Evolutionary conservation across 1,140 invertebrate species (phyloP).

Genomic region (Helicoverpa zea): DNA sequence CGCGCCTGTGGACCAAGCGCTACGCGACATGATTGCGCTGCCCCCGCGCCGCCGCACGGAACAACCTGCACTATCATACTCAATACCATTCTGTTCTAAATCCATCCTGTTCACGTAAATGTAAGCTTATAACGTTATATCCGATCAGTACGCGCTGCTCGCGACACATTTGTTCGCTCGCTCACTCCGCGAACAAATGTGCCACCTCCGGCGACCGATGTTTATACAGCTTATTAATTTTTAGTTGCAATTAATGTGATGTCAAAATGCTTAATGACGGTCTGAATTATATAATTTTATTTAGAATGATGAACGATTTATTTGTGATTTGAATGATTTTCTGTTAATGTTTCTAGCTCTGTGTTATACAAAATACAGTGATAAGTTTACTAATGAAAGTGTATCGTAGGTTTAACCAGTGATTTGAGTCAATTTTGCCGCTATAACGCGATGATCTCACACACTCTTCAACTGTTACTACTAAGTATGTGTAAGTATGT

Average conservation of each 20-base stretch:
- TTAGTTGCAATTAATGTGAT: slow-evolving; percentile 81
- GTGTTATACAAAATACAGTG: slow-evolving; percentile 66
- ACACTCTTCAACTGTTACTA: slow-evolving; percentile 71
- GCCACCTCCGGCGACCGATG: slow-evolving; percentile 57
- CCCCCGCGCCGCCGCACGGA: slow-evolving; percentile 52
- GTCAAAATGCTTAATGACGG: slow-evolving; percentile 69
- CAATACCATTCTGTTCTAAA: slow-evolving; percentile 78
- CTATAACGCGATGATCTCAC: slow-evolving; percentile 82
- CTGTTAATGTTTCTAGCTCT: slow-evolving; percentile 66
- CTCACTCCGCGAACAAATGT: slow-evolving; percentile 52
- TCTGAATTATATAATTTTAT: slow-evolving; percentile 72
- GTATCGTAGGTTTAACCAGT: slow-evolving; percentile 68
- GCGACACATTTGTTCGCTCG: slow-evolving; percentile 54
- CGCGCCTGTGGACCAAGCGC: slow-evolving; percentile 98
- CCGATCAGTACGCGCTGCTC: slow-evolving; percentile 56
- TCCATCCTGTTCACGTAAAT: slow-evolving; percentile 80
- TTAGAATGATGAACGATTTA: slow-evolving; percentile 67
- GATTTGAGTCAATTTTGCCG: slow-evolving; percentile 80
- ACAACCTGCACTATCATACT: slow-evolving; percentile 74
- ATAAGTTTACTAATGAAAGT: slow-evolving; percentile 64
- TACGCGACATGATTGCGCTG: slow-evolving; percentile 95
- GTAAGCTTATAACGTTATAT: slow-evolving; percentile 74
- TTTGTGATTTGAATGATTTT: slow-evolving; percentile 66
- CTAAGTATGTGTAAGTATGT: slow-evolving; percentile 65
- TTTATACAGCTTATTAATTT: slow-evolving; percentile 71